Base-by-base conservation (phyloP, 2,797 vertebrate species). In the Liasis olivaceus region DNA sequence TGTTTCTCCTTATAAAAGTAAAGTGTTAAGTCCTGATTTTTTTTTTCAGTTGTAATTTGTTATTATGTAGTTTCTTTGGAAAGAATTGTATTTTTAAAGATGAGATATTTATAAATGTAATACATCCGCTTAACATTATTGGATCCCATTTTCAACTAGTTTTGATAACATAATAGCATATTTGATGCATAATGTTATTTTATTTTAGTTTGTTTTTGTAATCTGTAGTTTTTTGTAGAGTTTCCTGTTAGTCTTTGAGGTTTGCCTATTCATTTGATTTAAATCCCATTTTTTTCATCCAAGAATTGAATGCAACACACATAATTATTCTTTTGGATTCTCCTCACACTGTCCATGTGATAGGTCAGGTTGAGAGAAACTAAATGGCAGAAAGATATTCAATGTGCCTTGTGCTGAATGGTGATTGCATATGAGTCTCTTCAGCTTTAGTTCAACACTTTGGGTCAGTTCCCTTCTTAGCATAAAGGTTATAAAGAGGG, bases 1-100 rank as follows among this genome's bases (percentile, higher is more conserved):
- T 15, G 15, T 0, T 0, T 42, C 91, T 85, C 51, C 51, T 47
- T 59, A 69, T 69, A 15, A 47, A 69, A 86, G 9, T 54, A 66
- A 42, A 54, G 1, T 60, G 3, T 59, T 24, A 17, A 72, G 22
- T 60, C 58, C n/a, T 7, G 17, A 3, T 36, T 36, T 51, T 12
- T 56, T 54, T 13, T 51, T 13, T 14, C 87, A 36, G 51, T 58
- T 89, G 2, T 64, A 64, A 28, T 56, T 87, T 88, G 42, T 54
- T 86, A 54, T 56, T 31, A 28, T 51, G 22, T 47, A 42, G 24
- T 58, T 69, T 85, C 54, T 84, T 88, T 72, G 24, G 51, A 26
- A 59, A 58, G 17, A 31, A 42, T 31, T 89, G n/a, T 9, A 9
- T 36, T 89, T 77, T 77, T 42, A 77, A 89, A 59, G 12, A 14